Evolutionary conservation across 2,113 vertebrate species (phyloP), one percentile per base, ranked within the genome.

Genomic region (Gymnarchus niloticus): DNA sequence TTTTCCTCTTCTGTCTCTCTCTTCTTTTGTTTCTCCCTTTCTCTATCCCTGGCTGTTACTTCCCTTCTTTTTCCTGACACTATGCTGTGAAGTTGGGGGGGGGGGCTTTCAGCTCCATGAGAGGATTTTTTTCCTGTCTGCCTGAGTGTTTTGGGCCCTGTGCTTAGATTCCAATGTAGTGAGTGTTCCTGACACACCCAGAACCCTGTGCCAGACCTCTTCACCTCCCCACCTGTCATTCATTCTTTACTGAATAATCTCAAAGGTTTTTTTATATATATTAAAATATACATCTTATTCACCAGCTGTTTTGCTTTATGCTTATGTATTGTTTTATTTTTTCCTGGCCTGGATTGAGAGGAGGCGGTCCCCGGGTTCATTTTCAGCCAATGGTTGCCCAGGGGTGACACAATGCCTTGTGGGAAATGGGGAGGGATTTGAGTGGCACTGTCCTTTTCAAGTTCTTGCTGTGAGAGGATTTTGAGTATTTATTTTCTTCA

Each of bases 81-180:
- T 73, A 37, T 17, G 14, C 88, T 89, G 90, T 78, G 65, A 85
- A 84, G 88, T 51, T 14, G 28, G 7, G 46, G 56, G 23, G 33
- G 49, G 82, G 56, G 83, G 21, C 51, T 21, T 21, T 86, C 23
- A 57, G 52, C 83, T 77, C 28, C 56, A 81, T 88, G 77, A 17
- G 69, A 83, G 84, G 87, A 49, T 9, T 23, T 59, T 76, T 33
- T 84, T 51, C 56, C 59, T 81, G 25, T 19, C 83, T 56, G 3
- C 73, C 57, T 85, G 49, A 41, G 23, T 84, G 61, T 85, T 56
- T 89, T 80, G 84, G 86, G 65, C 81, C 83, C 88, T 90, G 81
- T 87, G 88, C 61, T 59, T 86, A 89, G 91, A 95, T 95, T 95
- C 94, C 93, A 91, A 37, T 93, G 93, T 84, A 89, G 87, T 95